Conservation (phyloP, 2,797 vertebrate species). For the Cottoperca gobio region DNA sequence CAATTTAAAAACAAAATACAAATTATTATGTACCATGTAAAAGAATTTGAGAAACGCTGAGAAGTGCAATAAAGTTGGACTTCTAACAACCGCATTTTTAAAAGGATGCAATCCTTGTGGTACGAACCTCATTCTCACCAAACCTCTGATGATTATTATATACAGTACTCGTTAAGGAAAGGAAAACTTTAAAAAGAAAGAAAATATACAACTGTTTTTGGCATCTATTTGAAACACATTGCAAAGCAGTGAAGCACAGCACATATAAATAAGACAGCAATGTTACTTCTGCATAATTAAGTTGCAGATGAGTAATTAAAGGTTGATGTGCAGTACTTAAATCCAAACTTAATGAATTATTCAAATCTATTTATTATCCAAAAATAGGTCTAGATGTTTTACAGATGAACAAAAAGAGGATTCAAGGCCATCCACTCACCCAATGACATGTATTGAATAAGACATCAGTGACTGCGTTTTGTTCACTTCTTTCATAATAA, state of each 20-base stretch:
- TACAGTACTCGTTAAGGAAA: constrained; percentile 64
- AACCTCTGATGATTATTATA: constrained; percentile 45
- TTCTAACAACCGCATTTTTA: constrained; percentile 64
- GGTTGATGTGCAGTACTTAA: constrained; percentile 58
- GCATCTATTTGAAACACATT: constrained; percentile 69
- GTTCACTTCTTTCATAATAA: constrained; percentile 63
- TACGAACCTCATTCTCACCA: constrained; percentile 41
- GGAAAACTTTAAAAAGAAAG: constrained; percentile 31
- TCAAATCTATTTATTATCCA: constrained; percentile 50
- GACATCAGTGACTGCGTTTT: constrained; percentile 77
- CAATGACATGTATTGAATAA: constrained; percentile 64
- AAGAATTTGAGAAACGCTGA: constrained; percentile 70
- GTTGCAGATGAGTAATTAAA: constrained; percentile 53
- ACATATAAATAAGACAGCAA: constrained; percentile 69
- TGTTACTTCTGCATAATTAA: constrained; percentile 54
- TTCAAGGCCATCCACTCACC: constrained; percentile 59
- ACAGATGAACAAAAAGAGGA: constrained; percentile 49
- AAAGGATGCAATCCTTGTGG: constrained; percentile 45
- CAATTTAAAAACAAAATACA: constrained; percentile 75
- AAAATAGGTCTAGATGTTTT: constrained; percentile 45
- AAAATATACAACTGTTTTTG: constrained; percentile 68
- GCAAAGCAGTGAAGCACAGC: constrained; percentile 72
- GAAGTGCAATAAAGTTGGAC: constrained; percentile 78
- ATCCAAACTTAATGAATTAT: constrained; percentile 49
- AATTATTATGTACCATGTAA: constrained; percentile 80